Percentiles rank a stretch among this genome's conserved stretches.
Evolutionary conservation across 2,113 vertebrate species (phyloP).

Genomic region (Climacteris rufus): DNA sequence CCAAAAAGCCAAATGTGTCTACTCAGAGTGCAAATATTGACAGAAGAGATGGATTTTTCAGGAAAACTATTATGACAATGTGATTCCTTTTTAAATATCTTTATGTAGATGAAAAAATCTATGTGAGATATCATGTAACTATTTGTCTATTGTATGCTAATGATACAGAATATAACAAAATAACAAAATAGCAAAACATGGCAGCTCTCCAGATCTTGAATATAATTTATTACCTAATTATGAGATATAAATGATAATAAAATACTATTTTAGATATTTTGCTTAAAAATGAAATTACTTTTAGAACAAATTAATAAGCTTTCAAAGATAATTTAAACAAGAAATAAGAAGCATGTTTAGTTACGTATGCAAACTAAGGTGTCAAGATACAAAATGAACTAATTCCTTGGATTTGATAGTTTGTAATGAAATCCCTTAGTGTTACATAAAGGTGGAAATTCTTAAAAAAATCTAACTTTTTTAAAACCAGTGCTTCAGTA

Average conservation of each 20-base stretch:
- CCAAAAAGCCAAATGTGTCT: not conserved
- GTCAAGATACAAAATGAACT: fast-evolving
- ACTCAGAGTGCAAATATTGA: not conserved
- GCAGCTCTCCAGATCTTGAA: not conserved
- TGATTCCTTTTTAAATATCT: not conserved
- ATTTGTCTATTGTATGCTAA: not conserved
- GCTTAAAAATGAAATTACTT: not conserved
- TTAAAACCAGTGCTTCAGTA: not conserved
- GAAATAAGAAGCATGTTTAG: not conserved
- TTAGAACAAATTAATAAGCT: not conserved
- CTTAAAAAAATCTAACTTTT: not conserved
- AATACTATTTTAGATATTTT: not conserved
- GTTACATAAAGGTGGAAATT: not conserved
- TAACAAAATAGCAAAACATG: not conserved
- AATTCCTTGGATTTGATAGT: not conserved
- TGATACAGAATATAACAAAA: not conserved
- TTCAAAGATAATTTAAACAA: not conserved
- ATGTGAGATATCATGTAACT: not conserved
- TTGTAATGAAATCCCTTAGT: not conserved
- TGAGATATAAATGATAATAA: not conserved
- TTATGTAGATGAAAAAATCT: not conserved
- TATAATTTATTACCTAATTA: not conserved
- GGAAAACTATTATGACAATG: not conserved
- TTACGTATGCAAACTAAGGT: not conserved
- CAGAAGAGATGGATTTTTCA: not conserved